phyloP scores from a whole-genome alignment of 2,113 vertebrate species.

The Heterocephalus glaber region DNA sequence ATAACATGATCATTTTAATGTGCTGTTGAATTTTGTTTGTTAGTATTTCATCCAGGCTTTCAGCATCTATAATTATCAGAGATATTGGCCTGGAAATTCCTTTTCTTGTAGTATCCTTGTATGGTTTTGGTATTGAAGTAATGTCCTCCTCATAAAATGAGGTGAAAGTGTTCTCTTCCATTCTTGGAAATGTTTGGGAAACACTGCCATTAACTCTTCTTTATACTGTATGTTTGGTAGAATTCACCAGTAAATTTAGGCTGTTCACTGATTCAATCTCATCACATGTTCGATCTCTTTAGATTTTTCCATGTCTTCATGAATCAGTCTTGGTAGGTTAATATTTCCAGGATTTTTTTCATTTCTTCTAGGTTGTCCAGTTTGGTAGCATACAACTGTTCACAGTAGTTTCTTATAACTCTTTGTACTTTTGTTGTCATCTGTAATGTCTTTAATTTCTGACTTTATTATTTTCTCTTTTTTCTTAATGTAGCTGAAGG shows the following conservation, averaged over 20 bases:
- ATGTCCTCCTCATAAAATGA: not conserved
- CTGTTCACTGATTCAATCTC: not conserved
- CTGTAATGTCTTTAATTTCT: not conserved
- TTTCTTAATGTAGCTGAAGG: not conserved
- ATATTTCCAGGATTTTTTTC: not conserved
- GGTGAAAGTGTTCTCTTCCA: not conserved
- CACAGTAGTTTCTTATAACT: not conserved
- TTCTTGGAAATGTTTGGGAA: not conserved
- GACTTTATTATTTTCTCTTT: not conserved
- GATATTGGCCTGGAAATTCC: not conserved
- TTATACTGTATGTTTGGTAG: not conserved
- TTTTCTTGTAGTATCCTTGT: not conserved
- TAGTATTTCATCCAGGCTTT: not conserved
- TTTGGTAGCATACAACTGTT: not conserved
- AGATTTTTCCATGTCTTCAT: not conserved
- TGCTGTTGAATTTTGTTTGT: not conserved
- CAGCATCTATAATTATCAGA: not conserved
- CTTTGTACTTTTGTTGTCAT: not conserved
- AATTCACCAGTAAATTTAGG: not conserved
- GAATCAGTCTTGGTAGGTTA: not conserved
- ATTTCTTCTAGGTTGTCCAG: not conserved
- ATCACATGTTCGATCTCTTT: not conserved
- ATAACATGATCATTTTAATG: not conserved
- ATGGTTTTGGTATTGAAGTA: not conserved
- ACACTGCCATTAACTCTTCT: not conserved